These are phyloP conservation scores for Serranus cabrilla DNA, from an alignment of 2,797 vertebrate genomes.

Conservation along the genomic window DNA sequence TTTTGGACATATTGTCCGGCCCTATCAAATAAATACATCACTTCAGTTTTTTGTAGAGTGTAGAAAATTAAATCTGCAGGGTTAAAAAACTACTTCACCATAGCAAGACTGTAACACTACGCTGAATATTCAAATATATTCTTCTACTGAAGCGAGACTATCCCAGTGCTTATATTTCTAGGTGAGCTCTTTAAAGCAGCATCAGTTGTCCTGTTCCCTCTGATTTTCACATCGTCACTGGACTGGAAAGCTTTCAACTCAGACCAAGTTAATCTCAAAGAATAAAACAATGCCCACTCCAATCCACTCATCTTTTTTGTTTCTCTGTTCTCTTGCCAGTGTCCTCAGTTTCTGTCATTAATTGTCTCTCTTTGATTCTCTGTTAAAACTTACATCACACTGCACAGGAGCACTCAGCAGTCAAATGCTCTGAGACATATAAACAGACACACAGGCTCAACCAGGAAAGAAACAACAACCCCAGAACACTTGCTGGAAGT, in stretches of 20 bases:
- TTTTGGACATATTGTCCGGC: too few species aligned
- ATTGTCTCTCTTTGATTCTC: constrained; percentile 18
- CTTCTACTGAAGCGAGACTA: too few species aligned
- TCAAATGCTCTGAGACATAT: background rate
- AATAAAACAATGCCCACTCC: background rate
- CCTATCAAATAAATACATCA: too few species aligned
- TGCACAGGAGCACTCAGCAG: background rate
- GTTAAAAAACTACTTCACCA: too few species aligned
- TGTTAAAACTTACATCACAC: background rate
- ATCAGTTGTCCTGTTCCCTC: background rate
- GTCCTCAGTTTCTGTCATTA: background rate
- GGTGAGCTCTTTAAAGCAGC: background rate
- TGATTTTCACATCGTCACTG: background rate
- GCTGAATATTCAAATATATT: too few species aligned
- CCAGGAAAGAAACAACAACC: background rate
- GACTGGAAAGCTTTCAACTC: background rate
- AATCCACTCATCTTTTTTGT: background rate
- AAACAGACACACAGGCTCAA: background rate
- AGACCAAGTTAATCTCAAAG: background rate
- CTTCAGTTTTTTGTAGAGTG: too few species aligned
- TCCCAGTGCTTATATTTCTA: too few species aligned
- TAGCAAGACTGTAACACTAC: too few species aligned
- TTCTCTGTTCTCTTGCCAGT: background rate
- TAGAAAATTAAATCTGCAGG: too few species aligned
- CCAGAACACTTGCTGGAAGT: background rate